These are phyloP conservation scores for Xestia sexstrigata DNA, from an alignment of 2,888 invertebrate species.

Conservation along the genomic window DNA sequence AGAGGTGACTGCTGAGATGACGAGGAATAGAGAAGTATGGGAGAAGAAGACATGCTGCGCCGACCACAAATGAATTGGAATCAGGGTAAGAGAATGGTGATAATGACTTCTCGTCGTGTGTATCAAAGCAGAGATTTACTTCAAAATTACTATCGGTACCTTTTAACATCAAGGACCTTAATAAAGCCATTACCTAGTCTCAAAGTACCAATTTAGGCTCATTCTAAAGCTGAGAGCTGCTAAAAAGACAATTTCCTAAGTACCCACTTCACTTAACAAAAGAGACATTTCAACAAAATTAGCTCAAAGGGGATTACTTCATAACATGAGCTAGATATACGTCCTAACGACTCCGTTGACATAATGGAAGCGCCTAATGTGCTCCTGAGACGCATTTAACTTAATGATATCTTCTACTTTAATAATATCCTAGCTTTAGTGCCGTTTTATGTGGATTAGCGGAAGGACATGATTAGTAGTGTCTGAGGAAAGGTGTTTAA, in stretches of 20 bases:
- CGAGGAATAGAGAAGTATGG: no score
- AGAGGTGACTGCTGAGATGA: no score
- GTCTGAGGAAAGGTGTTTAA: neutral
- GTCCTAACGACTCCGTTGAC: slow-evolving; percentile 54
- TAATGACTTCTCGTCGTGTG: no score
- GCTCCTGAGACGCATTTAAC: slow-evolving; percentile 62
- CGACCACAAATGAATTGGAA: no score
- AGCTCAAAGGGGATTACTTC: slow-evolving; percentile 52
- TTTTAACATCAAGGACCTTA: neutral
- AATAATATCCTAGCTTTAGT: slow-evolving; percentile 52
- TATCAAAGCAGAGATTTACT: neutral
- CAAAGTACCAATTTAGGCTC: slow-evolving; percentile 29
- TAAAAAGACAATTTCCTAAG: slow-evolving; percentile 40
- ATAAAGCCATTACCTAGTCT: neutral
- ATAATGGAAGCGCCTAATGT: slow-evolving; percentile 59
- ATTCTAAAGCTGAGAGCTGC: slow-evolving; percentile 6
- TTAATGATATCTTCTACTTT: slow-evolving; percentile 64
- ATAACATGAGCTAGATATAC: slow-evolving; percentile 49
- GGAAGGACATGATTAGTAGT: slow-evolving; percentile 11
- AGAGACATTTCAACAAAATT: slow-evolving; percentile 52
- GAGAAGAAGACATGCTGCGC: no score
- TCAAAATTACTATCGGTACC: neutral
- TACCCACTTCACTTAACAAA: slow-evolving; percentile 44
- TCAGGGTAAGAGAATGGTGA: no score
- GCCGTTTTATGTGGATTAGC: slow-evolving; percentile 36